A percentile compares a stretch with the other conserved stretches of the same genome.
phyloP scores from a whole-genome alignment of 2,113 vertebrate species.

The Chelonoidis abingdonii region DNA sequence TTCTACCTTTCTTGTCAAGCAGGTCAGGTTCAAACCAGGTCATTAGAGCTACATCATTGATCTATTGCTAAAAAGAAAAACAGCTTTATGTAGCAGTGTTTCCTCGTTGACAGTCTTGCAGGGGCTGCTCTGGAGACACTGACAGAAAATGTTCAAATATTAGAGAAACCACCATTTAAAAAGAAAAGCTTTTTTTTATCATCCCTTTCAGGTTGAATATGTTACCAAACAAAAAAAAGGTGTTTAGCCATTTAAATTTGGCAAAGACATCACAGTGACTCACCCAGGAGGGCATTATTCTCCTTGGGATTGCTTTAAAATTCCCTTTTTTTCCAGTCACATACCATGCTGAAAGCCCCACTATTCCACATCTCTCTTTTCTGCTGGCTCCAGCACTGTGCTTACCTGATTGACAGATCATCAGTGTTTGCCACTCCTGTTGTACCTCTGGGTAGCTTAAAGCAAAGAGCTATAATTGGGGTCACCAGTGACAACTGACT shows the following conservation, averaged over 20 bases:
- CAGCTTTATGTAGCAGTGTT: background rate
- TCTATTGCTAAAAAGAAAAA: background rate
- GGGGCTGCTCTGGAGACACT: background rate
- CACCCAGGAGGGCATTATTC: background rate
- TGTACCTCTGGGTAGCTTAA: background rate
- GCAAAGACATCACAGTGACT: background rate
- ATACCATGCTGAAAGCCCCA: background rate
- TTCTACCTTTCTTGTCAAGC: background rate
- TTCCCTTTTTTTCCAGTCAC: background rate
- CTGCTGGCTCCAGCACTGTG: background rate
- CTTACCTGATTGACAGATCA: background rate
- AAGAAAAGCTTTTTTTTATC: background rate
- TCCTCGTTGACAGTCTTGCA: background rate
- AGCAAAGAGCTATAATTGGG: background rate
- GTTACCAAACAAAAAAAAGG: background rate
- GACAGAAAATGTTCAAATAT: background rate
- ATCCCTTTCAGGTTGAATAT: background rate
- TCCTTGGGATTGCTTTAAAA: background rate
- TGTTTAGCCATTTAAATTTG: background rate
- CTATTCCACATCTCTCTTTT: background rate
- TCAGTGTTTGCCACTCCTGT: background rate
- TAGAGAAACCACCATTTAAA: background rate
- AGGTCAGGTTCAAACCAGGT: background rate
- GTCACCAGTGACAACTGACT: too few relatives aligned
- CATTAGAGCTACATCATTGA: background rate